Percentiles rank a stretch among this genome's conserved stretches.
phyloP scores from a whole-genome alignment of 1,140 invertebrate genomes.

The Pararge aegeria region DNA sequence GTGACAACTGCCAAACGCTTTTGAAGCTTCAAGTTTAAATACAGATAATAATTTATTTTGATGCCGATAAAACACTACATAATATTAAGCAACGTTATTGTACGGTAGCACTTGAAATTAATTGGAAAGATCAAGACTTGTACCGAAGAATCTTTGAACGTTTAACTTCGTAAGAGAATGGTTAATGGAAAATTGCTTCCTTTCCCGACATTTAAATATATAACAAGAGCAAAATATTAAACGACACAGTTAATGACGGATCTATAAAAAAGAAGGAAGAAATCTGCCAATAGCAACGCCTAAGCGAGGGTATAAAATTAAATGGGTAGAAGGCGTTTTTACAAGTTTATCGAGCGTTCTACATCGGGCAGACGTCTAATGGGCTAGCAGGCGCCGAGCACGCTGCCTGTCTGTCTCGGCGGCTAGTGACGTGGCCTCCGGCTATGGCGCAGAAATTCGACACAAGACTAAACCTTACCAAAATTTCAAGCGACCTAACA shows the following conservation, averaged over 20 bases:
- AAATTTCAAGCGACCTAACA: constrained; percentile 42
- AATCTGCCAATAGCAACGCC: constrained; percentile 76
- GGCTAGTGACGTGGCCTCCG: constrained; percentile 48
- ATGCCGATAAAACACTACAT: neutral
- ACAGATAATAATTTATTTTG: constrained; percentile 17
- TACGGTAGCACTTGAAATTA: neutral
- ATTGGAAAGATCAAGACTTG: neutral
- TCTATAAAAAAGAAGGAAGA: constrained; percentile 63
- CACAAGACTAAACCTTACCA: constrained; percentile 33
- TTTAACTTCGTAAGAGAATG: neutral
- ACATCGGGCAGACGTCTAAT: constrained; percentile 74
- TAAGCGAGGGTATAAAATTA: constrained; percentile 76
- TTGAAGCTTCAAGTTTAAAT: constrained; percentile 56
- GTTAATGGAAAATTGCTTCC: constrained; percentile 1
- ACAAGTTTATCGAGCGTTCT: constrained; percentile 78
- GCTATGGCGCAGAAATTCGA: constrained; percentile 27
- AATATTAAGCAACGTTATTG: neutral
- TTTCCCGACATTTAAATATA: neutral
- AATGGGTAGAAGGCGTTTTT: constrained; percentile 79
- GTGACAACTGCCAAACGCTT: constrained; percentile 54
- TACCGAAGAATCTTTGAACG: neutral
- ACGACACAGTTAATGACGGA: constrained; percentile 66
- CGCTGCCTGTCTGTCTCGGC: constrained; percentile 72
- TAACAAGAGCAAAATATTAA: constrained; percentile 55
- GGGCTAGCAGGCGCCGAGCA: constrained; percentile 69